Base-by-base conservation (phyloP, 2,888 invertebrate species). In the Drosophila peninsularis region DNA sequence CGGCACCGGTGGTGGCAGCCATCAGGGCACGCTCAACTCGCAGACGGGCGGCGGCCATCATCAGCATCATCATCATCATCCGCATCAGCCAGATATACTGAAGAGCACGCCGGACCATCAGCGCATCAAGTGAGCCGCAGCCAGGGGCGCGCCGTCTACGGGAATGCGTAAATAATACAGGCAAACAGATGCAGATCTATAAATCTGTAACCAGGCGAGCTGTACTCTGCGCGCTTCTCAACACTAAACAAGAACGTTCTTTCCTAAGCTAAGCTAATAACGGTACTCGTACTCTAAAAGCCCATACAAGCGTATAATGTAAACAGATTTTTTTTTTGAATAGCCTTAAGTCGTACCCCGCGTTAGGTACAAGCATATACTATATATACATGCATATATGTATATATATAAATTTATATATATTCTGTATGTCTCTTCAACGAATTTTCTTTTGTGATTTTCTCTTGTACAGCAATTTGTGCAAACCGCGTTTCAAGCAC, bases 31-130 rank as follows among this genome's bases (percentile, higher is more conserved):
- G n/a, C 86, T 92, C 71, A 92, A 90, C 49, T 92, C 92, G 13
- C 79, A 78, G 39, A 56, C 42, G 6, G 49, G 74, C 3, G 85
- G 90, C 19, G 91, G 92, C 61, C 91, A 94, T 71, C 95, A 97
- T 90, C 95, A 95, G 87, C 92, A 82, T 42, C 81, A 84, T 37
- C 90, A 91, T 62, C 90, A 96, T 52, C 73, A 82, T 65, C 81
- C 79, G 36, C 90, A 91, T 66, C 91, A 96, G 90, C 97, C 97
- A 3, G 97, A 97, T 90, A 96, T 97, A 81, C 92, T 97, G 44
- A 97, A 97, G 90, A 96, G 97, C 14, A 97, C 97, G 4, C 97
- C 97, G 9, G 97, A 97, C 91, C 97, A 97, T 91, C 95, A 95
- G 91, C 92, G 94, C 79, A 84, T 92, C 13, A 94, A 92, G 71